Evolutionary conservation across 2,113 vertebrate species (phyloP).

Genomic region (Ceyx cyanopectus): DNA sequence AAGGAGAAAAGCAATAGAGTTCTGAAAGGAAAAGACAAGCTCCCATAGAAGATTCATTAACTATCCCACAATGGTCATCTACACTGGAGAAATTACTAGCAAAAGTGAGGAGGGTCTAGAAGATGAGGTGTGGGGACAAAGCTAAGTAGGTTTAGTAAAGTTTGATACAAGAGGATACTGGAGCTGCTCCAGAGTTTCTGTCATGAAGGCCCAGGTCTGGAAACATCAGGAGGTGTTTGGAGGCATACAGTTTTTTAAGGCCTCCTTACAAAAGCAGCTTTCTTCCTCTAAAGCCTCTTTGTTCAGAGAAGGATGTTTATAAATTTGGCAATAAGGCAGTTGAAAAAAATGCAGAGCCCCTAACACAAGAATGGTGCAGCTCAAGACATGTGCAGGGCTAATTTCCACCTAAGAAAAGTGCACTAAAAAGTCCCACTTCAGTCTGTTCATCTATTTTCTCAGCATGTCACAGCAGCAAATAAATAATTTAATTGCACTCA

Average conservation of each 20-base stretch:
- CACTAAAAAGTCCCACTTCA: neutral
- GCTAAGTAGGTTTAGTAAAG: neutral
- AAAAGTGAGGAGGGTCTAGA: neutral
- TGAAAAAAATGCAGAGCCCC: neutral
- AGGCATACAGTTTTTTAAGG: neutral
- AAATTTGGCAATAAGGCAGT: neutral
- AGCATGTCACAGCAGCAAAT: neutral
- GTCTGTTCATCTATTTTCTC: neutral
- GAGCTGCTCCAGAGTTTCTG: neutral
- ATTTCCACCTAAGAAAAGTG: neutral
- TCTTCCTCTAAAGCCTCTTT: neutral
- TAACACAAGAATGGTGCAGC: neutral
- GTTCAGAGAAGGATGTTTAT: neutral
- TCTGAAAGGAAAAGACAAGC: neutral
- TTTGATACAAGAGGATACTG: neutral
- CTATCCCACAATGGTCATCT: neutral
- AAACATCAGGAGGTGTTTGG: neutral
- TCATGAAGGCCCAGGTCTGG: neutral
- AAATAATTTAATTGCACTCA: neutral
- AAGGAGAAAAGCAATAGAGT: neutral
- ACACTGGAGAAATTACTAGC: neutral
- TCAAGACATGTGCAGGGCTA: neutral
- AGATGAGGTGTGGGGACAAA: neutral
- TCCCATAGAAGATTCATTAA: neutral
- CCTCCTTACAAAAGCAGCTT: neutral